phyloP scores from a whole-genome alignment of 1,140 invertebrate genomes.

The Protaetia brevitarsis region DNA sequence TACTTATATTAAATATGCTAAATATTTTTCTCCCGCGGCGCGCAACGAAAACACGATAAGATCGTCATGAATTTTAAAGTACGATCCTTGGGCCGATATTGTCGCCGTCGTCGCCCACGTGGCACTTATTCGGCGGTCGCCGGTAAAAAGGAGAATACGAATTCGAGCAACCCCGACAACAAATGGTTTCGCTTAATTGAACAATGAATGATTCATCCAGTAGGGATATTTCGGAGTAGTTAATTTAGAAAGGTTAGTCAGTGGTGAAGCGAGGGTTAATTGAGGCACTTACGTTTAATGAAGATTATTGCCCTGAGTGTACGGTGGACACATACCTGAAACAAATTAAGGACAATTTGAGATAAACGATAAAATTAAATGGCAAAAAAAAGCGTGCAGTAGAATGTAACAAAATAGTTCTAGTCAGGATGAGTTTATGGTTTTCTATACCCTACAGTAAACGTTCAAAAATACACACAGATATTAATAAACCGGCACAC shows the following conservation, averaged over 20 bases:
- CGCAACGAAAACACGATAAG: conserved; percentile 1
- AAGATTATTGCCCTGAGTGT: background rate
- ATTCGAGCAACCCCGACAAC: background rate
- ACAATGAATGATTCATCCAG: conserved; percentile 15
- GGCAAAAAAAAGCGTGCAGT: background rate
- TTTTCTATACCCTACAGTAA: no score
- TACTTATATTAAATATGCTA: conserved; percentile 19
- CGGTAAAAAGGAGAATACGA: background rate
- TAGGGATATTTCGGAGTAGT: background rate
- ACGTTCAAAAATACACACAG: no score
- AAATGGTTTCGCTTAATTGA: conserved; percentile 3
- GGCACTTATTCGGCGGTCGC: background rate
- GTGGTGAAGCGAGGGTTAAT: background rate
- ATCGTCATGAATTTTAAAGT: conserved; percentile 3
- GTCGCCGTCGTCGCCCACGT: background rate
- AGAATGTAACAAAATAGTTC: background rate
- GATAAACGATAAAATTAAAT: background rate
- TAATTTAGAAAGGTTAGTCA: conserved; percentile 17
- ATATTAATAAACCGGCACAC: no score
- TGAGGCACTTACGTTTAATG: conserved; percentile 14
- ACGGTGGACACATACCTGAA: conserved; percentile 1
- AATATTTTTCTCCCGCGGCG: conserved; percentile 8
- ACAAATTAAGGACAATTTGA: conserved; percentile 11
- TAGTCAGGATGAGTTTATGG: no score
- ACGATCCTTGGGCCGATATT: background rate